Base-by-base conservation (phyloP, 53 echinoderm and acorn worm genomes). In the Henricia sp. region DNA sequence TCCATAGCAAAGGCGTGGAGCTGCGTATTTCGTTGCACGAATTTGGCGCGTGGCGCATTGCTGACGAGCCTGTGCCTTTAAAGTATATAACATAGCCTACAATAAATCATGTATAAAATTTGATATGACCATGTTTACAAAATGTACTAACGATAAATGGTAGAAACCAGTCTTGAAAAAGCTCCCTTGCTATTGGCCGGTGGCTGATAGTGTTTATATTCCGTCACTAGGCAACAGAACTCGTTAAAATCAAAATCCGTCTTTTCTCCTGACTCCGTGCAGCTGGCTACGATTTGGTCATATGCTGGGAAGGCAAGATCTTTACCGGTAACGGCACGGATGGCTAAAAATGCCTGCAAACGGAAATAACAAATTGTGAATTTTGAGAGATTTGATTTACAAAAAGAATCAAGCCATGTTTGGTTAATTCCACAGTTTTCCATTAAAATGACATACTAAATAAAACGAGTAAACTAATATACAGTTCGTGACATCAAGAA, bases 151-250 rank as follows among this genome's bases (percentile, higher is more conserved):
- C 92, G 90, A 67, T 89, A 77, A 46, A 89, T 58, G 37, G 67
- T 46, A 37, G 69, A 82, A 21, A 77, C 37, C 32, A 80, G 63
- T 54, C 82, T 86, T 37, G 83, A 62, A n/a, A 80, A 80, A 0
- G 64, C 54, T 50, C 70, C 76, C 42, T 66, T 69, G 43, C 66
- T 90, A 44, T 68, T 75, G 26, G 72, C 83, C 4, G 85, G 73
- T 40, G 92, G 96, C 55, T 91, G 74, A 39, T 85, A 92, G 72
- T 91, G 75, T 25, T 90, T 83, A 82, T 94, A 96, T 80, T 96
- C 97, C 1, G 97, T 96, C 50, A 90, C 89, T 24, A 96, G 84
- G 83, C 94, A 96, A 71, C 97, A 96, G 74, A 96, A 92, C 86
- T 96, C 94, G 17, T 96, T 89, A 52, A 94, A 94, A 83, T 93